Percentiles rank a stretch among this genome's conserved stretches.
Evolutionary conservation across 2,888 invertebrate genomes (phyloP).

Genomic region (Ernsta delagoae): DNA sequence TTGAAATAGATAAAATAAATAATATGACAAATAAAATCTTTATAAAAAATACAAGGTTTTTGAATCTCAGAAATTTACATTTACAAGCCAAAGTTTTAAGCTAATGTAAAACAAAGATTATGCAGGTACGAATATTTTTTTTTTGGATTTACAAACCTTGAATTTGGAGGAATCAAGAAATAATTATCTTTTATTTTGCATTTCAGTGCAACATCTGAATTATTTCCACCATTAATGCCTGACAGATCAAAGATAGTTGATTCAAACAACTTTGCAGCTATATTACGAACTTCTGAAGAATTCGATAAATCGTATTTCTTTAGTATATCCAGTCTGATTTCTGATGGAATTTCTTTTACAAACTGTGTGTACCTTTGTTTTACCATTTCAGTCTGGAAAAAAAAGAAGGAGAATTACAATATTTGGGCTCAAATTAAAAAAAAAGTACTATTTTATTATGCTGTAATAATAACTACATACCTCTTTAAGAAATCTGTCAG

Average conservation of each 20-base stretch:
- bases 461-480: neutral
- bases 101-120: too few species aligned
- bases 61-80: too few species aligned
- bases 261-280: slow-evolving; percentile 58
- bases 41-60: too few species aligned
- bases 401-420: neutral
- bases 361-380: slow-evolving; percentile 55
- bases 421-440: too few species aligned
- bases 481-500: neutral
- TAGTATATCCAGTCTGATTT: slow-evolving; percentile 45
- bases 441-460: too few species aligned
- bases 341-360: slow-evolving; percentile 47
- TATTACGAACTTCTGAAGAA: slow-evolving; percentile 56
- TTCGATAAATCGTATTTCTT: slow-evolving; percentile 58
- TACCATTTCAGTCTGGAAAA: slow-evolving; percentile 59
- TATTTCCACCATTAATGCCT: slow-evolving; percentile 84
- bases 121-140: too few species aligned
- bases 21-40: too few species aligned
- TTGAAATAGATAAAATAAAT: too few species aligned
- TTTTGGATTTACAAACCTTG: slow-evolving; percentile 78
- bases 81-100: too few species aligned
- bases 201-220: slow-evolving; percentile 74
- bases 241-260: slow-evolving; percentile 56
- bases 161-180: slow-evolving; percentile 88
- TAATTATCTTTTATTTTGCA: slow-evolving; percentile 71